phyloP scores from a whole-genome alignment of 2,797 vertebrate genomes.

The Numenius phaeopus region DNA sequence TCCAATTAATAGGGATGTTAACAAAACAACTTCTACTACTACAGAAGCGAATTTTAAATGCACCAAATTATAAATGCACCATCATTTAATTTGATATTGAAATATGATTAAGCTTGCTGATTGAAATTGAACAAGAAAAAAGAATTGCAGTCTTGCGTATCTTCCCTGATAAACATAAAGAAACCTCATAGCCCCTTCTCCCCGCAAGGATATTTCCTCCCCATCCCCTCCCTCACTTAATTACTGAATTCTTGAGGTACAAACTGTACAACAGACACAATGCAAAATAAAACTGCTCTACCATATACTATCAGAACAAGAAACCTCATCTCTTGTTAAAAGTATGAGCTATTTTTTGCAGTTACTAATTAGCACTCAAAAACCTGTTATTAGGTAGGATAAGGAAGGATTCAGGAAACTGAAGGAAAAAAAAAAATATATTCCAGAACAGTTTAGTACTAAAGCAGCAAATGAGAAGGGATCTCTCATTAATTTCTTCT shows the following conservation, averaged over 20 bases:
- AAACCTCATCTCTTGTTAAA: not conserved
- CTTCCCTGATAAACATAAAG: conserved; percentile 2
- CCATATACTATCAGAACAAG: not conserved
- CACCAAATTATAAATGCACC: conserved; percentile 8
- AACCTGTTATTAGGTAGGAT: not conserved
- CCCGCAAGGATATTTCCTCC: not conserved
- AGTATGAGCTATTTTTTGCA: not conserved
- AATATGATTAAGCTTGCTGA: not conserved
- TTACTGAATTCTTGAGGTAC: conserved; percentile 1
- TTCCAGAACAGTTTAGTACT: not conserved
- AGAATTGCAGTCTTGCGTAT: not conserved
- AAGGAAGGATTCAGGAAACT: not conserved
- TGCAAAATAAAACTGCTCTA: not conserved
- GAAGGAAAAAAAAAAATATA: not conserved
- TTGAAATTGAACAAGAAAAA: conserved; percentile 26
- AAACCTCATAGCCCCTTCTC: conserved; percentile 5
- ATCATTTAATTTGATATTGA: conserved; percentile 62
- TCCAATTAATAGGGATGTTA: conserved; percentile 35
- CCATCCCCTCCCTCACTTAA: not conserved
- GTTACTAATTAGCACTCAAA: conserved; percentile 4
- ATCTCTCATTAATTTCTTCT: not conserved
- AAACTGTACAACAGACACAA: not conserved
- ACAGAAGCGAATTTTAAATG: conserved; percentile 4
- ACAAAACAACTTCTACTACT: conserved; percentile 12
- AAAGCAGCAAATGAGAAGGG: not conserved